Evolutionary conservation across 2,797 vertebrate genomes (phyloP), one percentile per base, ranked within the genome.

Genomic region (Potorous gilbertii): DNA sequence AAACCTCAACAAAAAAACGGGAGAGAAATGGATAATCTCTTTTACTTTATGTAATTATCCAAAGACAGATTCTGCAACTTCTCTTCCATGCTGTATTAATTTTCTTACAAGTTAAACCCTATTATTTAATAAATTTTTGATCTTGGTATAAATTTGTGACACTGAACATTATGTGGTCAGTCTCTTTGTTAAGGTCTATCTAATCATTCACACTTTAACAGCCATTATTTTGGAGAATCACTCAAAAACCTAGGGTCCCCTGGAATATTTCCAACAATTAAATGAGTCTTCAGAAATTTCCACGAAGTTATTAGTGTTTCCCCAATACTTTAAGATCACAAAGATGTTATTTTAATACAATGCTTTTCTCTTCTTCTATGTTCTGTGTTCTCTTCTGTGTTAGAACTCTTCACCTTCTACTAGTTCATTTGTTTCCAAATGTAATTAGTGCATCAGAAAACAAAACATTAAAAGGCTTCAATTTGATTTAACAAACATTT

Each of bases 31-130:
- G 52, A 62, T 40, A 93, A 55, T 91, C 4, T 40, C 27, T 54
- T 91, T 91, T 62, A 56, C 31, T 94, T 91, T 91, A 11, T 81
- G 12, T 94, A 56, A 28, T 94, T 94, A 56, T 54, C 91, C 91
- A 56, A 91, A 87, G 66, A 90, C 12, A 1, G 21, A 81, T 46
- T 81, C 74, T 81, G 8, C 74, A 81, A 27, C 2, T 9, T 3
- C 6, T 46, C 74, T 81, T 81, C 21, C 40, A 46, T 11, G 9
- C 1, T 11, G 18, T 24, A 46, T 93, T 90, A 94, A 93, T 18
- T 55, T 93, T 56, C 52, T 62, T n/a, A 94, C 55, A 94, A 34
- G 4, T n/a, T 52, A 56, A 91, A 94, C 29, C 59, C 21, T 92
- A 62, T 81, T 81, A 46, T 46, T 81, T 46, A 81, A 46, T 81